Evolutionary conservation across 2,113 vertebrate species (phyloP), one percentile per base, ranked within the genome.

Genomic region (Melanocharis versteri): DNA sequence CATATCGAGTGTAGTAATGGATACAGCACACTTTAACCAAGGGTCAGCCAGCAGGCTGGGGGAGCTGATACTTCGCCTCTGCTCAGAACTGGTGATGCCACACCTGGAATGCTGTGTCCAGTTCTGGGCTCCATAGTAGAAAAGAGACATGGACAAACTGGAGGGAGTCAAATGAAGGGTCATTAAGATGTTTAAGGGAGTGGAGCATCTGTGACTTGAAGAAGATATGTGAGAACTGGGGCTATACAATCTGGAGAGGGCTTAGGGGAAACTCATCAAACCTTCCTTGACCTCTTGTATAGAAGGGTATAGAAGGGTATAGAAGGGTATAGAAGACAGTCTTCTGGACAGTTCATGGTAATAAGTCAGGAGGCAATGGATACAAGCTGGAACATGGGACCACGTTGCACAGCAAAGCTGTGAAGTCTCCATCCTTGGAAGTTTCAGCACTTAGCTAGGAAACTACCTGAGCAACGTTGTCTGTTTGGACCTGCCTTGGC

Each of bases 391-490:
- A 83, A 17, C 10, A 28, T 4, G 6, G 31, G 86, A 62, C 5
- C 17, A 21, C 0, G 0, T 33, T 75, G 33, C 51, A 66, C 28
- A 45, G 18, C 0, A 3, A 71, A 45, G 2, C 0, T 75, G 37
- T 53, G 10, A 7, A 47, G n/a, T 58, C 24, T 75, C 44, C 33
- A 31, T 45, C 17, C 31, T 45, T 70, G 15, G 31, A 62, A 19
- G 53, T 87, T 69, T 68, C 53, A 72, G 8, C 20, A 47, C 27
- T 80, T 65, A 39, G 4, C 10, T 69, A 10, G 23, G 44, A 69
- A 89, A 84, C 21, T 27, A 27, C 19, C 19, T 37, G 50, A 56
- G 27, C 19, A 86, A 26, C 12, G 26, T 23, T 4, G 3, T 42
- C 54, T 81, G 1, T 80, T 62, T 87, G 45, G 16, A 60, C 5